These are phyloP conservation scores for Kryptopterus vitreolus DNA, from an alignment of 2,797 vertebrate genomes.

Conservation along the genomic window DNA sequence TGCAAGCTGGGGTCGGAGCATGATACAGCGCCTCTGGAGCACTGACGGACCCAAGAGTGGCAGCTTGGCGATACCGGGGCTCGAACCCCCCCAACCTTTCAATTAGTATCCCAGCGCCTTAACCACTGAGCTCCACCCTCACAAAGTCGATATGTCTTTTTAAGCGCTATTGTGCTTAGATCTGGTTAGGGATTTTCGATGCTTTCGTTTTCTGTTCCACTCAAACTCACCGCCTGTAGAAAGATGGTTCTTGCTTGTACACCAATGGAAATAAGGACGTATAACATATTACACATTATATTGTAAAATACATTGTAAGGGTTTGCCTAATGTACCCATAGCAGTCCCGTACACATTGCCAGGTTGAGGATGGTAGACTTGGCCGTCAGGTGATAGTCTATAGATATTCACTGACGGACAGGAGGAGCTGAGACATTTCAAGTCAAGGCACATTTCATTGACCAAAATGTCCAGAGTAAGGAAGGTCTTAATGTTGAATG, in stretches of 20 bases:
- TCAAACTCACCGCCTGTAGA: neutral
- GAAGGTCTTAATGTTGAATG: neutral
- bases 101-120: no score
- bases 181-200: neutral
- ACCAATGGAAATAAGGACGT: neutral
- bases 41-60: no score
- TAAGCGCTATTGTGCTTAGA: neutral
- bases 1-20: no score
- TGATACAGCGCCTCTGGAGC: no score
- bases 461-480: neutral
- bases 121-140: no score
- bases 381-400: no score
- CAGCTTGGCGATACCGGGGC: no score
- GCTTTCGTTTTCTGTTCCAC: neutral
- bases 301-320: neutral
- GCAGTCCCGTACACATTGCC: neutral
- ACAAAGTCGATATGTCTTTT: neutral
- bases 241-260: neutral
- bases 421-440: neutral
- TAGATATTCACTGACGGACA: neutral
- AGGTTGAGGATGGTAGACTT: neutral
- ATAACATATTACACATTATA: neutral
- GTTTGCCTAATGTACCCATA: neutral
- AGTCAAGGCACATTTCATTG: neutral
- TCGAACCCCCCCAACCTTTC: no score